Base-by-base conservation (phyloP, 2,888 invertebrate genomes). In the Caprella mutica region DNA sequence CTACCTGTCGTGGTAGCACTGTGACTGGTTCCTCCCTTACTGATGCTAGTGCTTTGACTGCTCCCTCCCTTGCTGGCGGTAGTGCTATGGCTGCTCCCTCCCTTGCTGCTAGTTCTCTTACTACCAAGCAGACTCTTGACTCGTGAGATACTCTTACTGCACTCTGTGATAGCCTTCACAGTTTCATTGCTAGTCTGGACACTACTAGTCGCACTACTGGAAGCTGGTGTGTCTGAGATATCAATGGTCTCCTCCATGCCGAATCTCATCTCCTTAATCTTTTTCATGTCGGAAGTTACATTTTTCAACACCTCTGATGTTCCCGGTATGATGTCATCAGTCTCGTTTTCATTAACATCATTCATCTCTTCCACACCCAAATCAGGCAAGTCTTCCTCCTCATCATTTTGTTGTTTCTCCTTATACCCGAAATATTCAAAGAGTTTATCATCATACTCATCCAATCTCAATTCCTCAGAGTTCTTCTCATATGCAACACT, bases 251-350 rank as follows among this genome's bases (percentile, higher is more conserved):
- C n/a, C n/a, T n/a, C n/a, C n/a, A n/a, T n/a, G n/a, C n/a, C n/a
- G n/a, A n/a, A n/a, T n/a, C n/a, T n/a, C n/a, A n/a, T n/a, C n/a
- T n/a, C 19, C 38, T 33, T 38, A 5, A 57, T 52, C 12, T 52
- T 8, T 21, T 27, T 35, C 30, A 58, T 17, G 21, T 62, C 62
- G n/a, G 33, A 24, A 8, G 52, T 48, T 14, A 58, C 52, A 39
- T 56, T 62, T 19, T 55, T 33, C 38, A 62, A 21, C 6, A 55
- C 62, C n/a, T 62, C 62, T 2, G 46, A 56, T 17, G 62, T 62
- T 19, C 54, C 44, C 9, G 62, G 58, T 26, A 62, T 58, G 6
- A 35, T 39, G 23, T 62, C 62, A 29, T 48, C 56, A 9, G n/a
- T 26, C 19, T 43, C 42, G 12, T 24, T 14, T 29, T 42, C 2